Evolutionary conservation across 2,888 invertebrate species (phyloP).

Genomic region (Fragum whitleyi): DNA sequence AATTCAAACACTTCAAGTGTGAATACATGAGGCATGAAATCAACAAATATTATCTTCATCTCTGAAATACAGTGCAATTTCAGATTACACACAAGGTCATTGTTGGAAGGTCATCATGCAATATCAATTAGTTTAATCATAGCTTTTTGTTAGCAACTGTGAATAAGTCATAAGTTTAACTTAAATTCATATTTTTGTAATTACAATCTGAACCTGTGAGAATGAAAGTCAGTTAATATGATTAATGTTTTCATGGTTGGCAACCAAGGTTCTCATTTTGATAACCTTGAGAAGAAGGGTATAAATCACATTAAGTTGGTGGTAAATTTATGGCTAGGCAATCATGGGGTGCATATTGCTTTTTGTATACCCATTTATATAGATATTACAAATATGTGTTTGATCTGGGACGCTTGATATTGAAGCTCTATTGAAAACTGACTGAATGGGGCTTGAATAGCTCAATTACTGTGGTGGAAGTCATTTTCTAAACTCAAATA

Average conservation of each 20-base stretch:
- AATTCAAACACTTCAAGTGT: too few relatives aligned
- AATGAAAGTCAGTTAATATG: background rate
- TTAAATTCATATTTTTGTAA: too few relatives aligned
- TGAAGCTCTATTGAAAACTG: constrained; percentile 18
- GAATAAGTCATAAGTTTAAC: too few relatives aligned
- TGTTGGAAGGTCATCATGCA: too few relatives aligned
- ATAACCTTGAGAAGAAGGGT: background rate
- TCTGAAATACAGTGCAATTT: too few relatives aligned
- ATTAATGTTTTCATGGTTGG: background rate
- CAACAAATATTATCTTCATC: too few relatives aligned
- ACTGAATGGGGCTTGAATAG: constrained; percentile 19
- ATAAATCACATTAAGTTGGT: background rate
- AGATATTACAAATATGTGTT: constrained; percentile 23
- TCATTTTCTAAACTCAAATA: constrained; percentile 30
- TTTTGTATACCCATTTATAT: constrained; percentile 2
- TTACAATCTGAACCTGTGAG: background rate
- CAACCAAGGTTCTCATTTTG: background rate
- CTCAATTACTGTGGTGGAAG: constrained; percentile 32
- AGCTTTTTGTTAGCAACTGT: too few relatives aligned
- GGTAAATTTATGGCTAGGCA: background rate
- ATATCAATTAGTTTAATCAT: too few relatives aligned
- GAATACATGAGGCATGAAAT: too few relatives aligned
- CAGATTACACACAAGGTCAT: too few relatives aligned
- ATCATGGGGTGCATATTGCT: constrained; percentile 1
- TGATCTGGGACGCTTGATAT: background rate